Evolutionary conservation across 1,140 invertebrate genomes (phyloP), one percentile per base, ranked within the genome.

Genomic region (Drosophila gunungcola): DNA sequence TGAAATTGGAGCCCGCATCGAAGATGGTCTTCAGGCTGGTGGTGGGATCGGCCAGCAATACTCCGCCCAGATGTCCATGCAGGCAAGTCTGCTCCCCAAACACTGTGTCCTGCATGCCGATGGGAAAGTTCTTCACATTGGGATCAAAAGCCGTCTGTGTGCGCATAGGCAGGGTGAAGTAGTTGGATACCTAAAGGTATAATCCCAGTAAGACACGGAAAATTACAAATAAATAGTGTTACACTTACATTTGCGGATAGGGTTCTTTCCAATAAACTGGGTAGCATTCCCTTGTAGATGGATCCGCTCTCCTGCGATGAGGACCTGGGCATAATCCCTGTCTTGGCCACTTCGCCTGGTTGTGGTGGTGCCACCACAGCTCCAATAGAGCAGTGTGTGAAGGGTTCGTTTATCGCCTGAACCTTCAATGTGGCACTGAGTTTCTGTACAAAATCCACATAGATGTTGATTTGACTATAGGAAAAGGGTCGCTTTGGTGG

Each of bases 401-500:
- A 94, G 11, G 93, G 92, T 93, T 95, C 95, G 72, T 93, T 93
- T 27, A 95, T 90, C 1, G 93, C 93, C 36, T 94, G 94, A 76
- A 94, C 94, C 74, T 95, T 95, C 12, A 95, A 91, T 0, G 93
- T 93, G 27, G 93, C 92, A 52, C 92, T 93, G 10, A 94, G 75
- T 63, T 93, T 93, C 67, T 94, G 93, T 21, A 92, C 91, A 36
- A 95, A 95, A 92, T 95, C 95, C 58, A 95, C 93, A 75, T 94
- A 95, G 25, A 95, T 93, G 61, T 92, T 93, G 5, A 95, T 86
- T 72, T 95, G 94, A 76, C 94, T 95, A 69, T 94, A 93, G 12
- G 94, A 93, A 88, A 95, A 95, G n/a, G 95, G 95, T 45, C 94
- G 80, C 57, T 93, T 93, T 1, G 94, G 94, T 38, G 93, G 93